phyloP scores from a whole-genome alignment of 35 echinoderm and acorn worm genomes.

The Apostichopus japonicus region DNA sequence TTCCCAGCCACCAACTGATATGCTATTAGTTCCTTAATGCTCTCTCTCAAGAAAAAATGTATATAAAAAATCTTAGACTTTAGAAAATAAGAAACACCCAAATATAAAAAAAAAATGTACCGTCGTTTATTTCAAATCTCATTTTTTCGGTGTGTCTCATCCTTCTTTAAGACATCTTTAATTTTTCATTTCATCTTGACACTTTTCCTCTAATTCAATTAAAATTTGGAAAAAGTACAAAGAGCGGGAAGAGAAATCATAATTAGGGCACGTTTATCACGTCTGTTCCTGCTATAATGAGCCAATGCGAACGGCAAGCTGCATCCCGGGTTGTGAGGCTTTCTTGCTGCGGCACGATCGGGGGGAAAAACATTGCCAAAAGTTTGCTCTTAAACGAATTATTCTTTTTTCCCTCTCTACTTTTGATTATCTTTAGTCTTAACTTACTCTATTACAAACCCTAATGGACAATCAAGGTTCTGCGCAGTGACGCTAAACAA shows the following conservation, averaged over 20 bases:
- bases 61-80: too few species aligned
- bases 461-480: conserved; percentile 48
- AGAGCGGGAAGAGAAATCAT: not conserved
- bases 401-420: conserved; percentile 14
- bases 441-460: conserved; percentile 30
- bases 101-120: not conserved
- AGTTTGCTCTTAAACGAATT: conserved; percentile 25
- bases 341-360: conserved; percentile 32
- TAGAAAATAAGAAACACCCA: not conserved
- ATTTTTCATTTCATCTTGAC: conserved; percentile 29
- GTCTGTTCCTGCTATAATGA: conserved; percentile 10
- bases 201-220: conserved; percentile 31
- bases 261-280: conserved; percentile 32
- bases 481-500: conserved; percentile 20
- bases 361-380: conserved; percentile 25
- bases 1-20: not conserved
- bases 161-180: conserved; percentile 43
- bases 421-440: not conserved
- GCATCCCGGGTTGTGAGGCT: conserved; percentile 1
- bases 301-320: conserved; percentile 4
- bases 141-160: not conserved
- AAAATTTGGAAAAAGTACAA: conserved; percentile 43
- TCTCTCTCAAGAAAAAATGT: too few species aligned
- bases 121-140: not conserved
- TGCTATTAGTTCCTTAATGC: not conserved